phyloP scores from a whole-genome alignment of 2,797 vertebrate species.

The Sciurus carolinensis region DNA sequence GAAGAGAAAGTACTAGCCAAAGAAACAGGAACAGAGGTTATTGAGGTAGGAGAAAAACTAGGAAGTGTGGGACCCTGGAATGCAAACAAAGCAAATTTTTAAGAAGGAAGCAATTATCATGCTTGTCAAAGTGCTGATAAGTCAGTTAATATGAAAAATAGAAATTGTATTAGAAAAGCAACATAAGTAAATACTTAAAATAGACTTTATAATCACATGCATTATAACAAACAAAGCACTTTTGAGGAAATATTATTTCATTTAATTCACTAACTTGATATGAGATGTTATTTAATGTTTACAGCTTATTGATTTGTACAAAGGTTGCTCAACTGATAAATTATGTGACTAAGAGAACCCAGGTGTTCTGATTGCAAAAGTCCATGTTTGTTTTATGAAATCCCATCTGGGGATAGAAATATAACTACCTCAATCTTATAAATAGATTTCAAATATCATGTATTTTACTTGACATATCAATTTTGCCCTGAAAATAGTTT shows the following conservation, averaged over 20 bases:
- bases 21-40: not conserved
- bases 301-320: conserved; percentile 53
- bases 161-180: not conserved
- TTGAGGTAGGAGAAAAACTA: not conserved
- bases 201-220: not conserved
- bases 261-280: conserved; percentile 41
- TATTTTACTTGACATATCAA: conserved; percentile 56
- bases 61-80: not conserved
- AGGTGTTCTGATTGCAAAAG: conserved; percentile 16
- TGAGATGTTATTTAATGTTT: conserved; percentile 26
- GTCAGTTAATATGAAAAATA: not conserved
- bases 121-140: not conserved
- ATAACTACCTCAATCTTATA: conserved; percentile 10
- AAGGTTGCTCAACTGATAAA: conserved; percentile 11
- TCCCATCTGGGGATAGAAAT: conserved; percentile 12
- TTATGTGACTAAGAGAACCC: conserved; percentile 32
- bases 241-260: not conserved
- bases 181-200: not conserved
- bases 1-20: not conserved
- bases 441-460: conserved; percentile 49
- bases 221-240: not conserved
- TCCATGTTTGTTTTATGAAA: conserved; percentile 44
- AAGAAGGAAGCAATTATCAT: not conserved
- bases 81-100: not conserved
- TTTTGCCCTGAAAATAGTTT: conserved; percentile 47